These are phyloP conservation scores for Meandrusa payeni DNA, from an alignment of 2,888 invertebrate species.

Conservation along the genomic window DNA sequence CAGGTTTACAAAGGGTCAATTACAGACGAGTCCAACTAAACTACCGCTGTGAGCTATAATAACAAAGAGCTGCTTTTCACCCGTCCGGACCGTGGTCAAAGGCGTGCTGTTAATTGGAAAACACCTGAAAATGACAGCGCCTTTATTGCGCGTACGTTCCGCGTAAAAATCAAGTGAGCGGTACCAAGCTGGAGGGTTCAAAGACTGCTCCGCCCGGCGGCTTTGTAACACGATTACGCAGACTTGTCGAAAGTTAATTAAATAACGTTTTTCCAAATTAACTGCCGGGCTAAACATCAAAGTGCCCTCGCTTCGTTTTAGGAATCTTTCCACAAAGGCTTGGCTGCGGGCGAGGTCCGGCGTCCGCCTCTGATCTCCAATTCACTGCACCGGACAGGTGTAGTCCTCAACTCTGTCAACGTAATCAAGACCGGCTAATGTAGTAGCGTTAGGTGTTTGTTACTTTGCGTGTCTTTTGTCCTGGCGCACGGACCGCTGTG, in stretches of 20 bases:
- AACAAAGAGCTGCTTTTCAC: slow-evolving; percentile 64
- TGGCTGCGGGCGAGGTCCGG: slow-evolving; percentile 63
- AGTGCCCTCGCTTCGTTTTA: slow-evolving; percentile 57
- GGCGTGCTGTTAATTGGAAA: slow-evolving; percentile 77
- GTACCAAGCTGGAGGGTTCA: slow-evolving; percentile 54
- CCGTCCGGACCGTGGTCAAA: slow-evolving; percentile 63
- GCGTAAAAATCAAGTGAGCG: slow-evolving; percentile 75
- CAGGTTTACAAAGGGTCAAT: slow-evolving; percentile 39
- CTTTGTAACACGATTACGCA: slow-evolving; percentile 78
- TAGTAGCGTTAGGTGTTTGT: slow-evolving; percentile 9
- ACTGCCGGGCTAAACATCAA: slow-evolving; percentile 71
- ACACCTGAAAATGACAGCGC: slow-evolving; percentile 77
- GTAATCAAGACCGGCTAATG: slow-evolving; percentile 33
- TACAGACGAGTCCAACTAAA: slow-evolving; percentile 58
- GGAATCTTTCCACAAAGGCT: slow-evolving; percentile 71
- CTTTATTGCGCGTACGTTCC: slow-evolving; percentile 69
- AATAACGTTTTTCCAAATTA: slow-evolving; percentile 80
- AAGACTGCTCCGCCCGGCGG: slow-evolving; percentile 69
- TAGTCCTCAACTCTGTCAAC: slow-evolving; percentile 52
- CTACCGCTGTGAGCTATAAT: slow-evolving; percentile 55
- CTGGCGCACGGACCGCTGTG: slow-evolving; percentile 40
- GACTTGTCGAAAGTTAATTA: slow-evolving; percentile 81
- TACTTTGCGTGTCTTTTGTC: slow-evolving; percentile 12
- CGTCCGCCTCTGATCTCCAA: slow-evolving; percentile 52
- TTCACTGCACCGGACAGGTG: slow-evolving; percentile 60